Percentiles rank a stretch among this genome's conserved stretches.
Evolutionary conservation across 2,888 invertebrate genomes (phyloP).

Genomic region (Latrodectus hesperus): DNA sequence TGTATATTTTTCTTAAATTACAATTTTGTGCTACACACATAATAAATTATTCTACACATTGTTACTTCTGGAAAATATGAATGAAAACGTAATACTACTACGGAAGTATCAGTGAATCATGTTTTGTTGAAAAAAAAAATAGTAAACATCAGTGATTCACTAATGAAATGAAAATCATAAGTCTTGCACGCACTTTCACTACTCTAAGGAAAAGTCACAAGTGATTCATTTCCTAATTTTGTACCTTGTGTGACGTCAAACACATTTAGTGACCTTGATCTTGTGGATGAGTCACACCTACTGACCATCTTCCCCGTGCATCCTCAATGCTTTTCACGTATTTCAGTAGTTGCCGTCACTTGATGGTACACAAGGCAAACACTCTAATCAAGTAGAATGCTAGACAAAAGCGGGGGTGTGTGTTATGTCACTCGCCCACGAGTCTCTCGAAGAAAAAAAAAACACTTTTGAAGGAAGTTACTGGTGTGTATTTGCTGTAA

Average conservation of each 20-base stretch:
- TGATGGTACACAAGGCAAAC: not conserved
- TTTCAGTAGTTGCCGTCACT: not conserved
- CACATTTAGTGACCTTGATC: constrained; percentile 40
- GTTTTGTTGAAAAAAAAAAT: too few species aligned
- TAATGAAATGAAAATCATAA: not conserved
- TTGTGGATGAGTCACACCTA: constrained; percentile 63
- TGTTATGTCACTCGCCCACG: constrained; percentile 47
- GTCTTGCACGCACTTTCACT: not conserved
- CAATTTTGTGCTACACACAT: too few species aligned
- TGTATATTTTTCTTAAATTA: too few species aligned
- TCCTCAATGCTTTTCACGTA: not conserved
- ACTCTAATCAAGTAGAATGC: not conserved
- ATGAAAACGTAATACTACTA: too few species aligned
- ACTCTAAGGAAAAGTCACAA: not conserved
- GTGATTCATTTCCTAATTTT: constrained; percentile 56
- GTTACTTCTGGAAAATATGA: too few species aligned
- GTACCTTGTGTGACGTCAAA: constrained; percentile 36
- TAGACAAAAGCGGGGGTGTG: constrained; percentile 17
- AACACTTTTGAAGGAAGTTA: too few species aligned
- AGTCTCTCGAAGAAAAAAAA: not conserved
- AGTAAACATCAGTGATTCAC: too few species aligned
- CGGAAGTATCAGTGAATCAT: too few species aligned
- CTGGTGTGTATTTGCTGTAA: too few species aligned
- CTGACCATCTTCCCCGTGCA: constrained; percentile 2
- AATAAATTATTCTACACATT: too few species aligned